These are phyloP conservation scores for Trematomus bernacchii DNA, from an alignment of 2,797 vertebrate genomes.

Conservation along the genomic window DNA sequence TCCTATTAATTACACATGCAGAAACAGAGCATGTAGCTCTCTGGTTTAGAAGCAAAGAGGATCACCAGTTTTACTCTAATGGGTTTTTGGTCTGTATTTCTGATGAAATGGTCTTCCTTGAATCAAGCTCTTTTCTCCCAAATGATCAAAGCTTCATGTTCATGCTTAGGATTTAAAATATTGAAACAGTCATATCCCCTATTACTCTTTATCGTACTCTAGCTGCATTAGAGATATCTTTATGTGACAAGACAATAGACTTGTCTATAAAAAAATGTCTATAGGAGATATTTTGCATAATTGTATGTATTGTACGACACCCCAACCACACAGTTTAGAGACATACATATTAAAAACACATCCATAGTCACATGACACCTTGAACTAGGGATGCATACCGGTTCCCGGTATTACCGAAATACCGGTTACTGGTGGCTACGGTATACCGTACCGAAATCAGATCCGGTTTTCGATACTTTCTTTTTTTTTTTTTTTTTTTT, in stretches of 20 bases:
- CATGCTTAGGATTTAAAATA: slow-evolving; percentile 23
- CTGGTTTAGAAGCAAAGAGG: slow-evolving; percentile 7
- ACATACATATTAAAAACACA: neutral
- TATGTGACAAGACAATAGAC: neutral
- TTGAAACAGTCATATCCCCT: neutral
- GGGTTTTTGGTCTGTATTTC: slow-evolving; percentile 22
- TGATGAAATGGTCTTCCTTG: slow-evolving; percentile 5
- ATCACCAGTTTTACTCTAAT: slow-evolving; percentile 18
- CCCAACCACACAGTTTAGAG: no score
- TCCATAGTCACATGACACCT: neutral
- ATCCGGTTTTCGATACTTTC: no score
- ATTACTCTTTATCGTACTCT: slow-evolving; percentile 13
- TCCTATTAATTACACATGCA: slow-evolving; percentile 34
- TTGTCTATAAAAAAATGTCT: no score
- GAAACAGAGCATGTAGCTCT: slow-evolving; percentile 9
- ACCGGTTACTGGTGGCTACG: no score
- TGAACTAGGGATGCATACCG: no score
- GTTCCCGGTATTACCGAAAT: no score
- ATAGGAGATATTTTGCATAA: no score
- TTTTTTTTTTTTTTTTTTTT: no score
- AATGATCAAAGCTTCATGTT: slow-evolving; percentile 39
- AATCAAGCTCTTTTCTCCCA: slow-evolving; percentile 24
- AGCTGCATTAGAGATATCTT: neutral
- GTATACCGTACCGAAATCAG: no score
- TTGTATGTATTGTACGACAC: no score